phyloP scores from a whole-genome alignment of 2,888 invertebrate genomes.

The Rapana venosa region DNA sequence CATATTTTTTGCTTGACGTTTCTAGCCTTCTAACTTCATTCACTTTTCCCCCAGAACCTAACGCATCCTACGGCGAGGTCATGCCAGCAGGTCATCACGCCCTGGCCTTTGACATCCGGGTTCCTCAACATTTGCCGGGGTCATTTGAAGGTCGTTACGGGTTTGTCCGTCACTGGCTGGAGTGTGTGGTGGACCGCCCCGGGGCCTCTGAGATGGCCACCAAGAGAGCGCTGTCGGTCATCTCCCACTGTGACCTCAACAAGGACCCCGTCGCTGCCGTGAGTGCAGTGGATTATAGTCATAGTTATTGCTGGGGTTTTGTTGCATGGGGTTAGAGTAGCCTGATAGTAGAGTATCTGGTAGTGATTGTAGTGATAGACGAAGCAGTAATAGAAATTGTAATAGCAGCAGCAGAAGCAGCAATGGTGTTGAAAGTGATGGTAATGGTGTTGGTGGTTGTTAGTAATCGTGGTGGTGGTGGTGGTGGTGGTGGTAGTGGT shows the following conservation, averaged over 20 bases:
- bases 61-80: slow-evolving; percentile 41
- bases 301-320: too few relatives aligned
- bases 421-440: too few relatives aligned
- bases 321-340: too few relatives aligned
- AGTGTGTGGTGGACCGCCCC: slow-evolving; percentile 45
- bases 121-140: slow-evolving; percentile 46
- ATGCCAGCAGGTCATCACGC: slow-evolving; percentile 47
- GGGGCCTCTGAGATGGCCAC: slow-evolving; percentile 37
- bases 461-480: too few relatives aligned
- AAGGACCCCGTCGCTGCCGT: slow-evolving; percentile 42
- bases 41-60: slow-evolving; percentile 38
- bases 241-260: slow-evolving; percentile 47
- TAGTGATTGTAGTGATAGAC: too few relatives aligned
- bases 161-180: slow-evolving; percentile 51
- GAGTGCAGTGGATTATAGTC: neutral
- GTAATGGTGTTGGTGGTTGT: too few relatives aligned
- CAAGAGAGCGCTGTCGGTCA: slow-evolving; percentile 48
- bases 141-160: slow-evolving; percentile 49
- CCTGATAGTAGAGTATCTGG: too few relatives aligned
- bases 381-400: too few relatives aligned
- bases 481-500: too few relatives aligned
- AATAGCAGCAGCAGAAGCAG: too few relatives aligned
- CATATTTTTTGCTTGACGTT: too few relatives aligned
- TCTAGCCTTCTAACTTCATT: too few relatives aligned
- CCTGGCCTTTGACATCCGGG: slow-evolving; percentile 48